Evolutionary conservation across 2,888 invertebrate species (phyloP), one percentile per base, ranked within the genome.

Genomic region (Diplolepis rosae): DNA sequence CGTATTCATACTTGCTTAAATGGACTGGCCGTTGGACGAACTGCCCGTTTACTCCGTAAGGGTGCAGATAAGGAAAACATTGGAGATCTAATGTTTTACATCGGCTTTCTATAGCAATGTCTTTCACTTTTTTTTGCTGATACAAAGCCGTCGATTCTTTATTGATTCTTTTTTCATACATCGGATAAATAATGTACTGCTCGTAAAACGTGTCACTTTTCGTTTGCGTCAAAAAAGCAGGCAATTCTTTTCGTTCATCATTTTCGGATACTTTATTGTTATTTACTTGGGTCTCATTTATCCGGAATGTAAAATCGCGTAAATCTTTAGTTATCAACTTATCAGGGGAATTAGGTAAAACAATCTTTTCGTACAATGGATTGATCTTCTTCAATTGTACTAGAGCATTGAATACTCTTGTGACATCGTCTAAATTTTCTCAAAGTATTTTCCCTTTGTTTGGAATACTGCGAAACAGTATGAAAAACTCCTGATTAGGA

Each of bases 391-490:
- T 82, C 9, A 85, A 71, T 68, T 79, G 82, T 68, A 66, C 13
- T 65, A 85, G 70, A 4, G 80, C 80, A 28, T 77, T 42, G 71
- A 77, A 82, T 15, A 85, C 74, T 73, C 84, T 84, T 70, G 77
- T 77, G 4, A 85, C 70, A 73, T 84, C 78, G 11, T 85, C 83
- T 51, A 83, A 75, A 24, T 78, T 71, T 73, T 84, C 77, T 83
- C 83, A 84, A 48, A 83, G 72, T 32, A 72, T 72, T 54, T 82
- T 80, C 5, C 71, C 61, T 71, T 84, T 84, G 27, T 76, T 83
- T 28, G 85, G 84, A 54, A 79, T 70, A 65, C 84, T 71, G 66
- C 85, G 79, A 7, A 87, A 79, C n/a, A n/a, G n/a, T n/a, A n/a
- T 54, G 84, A 65, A 72, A 86, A 81, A 70, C 74, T 79, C 9